Percentiles rank a stretch among this genome's conserved stretches.
These are phyloP conservation scores for Plemyria rubiginata DNA, from an alignment of 2,888 invertebrate genomes.

Conservation along the genomic window DNA sequence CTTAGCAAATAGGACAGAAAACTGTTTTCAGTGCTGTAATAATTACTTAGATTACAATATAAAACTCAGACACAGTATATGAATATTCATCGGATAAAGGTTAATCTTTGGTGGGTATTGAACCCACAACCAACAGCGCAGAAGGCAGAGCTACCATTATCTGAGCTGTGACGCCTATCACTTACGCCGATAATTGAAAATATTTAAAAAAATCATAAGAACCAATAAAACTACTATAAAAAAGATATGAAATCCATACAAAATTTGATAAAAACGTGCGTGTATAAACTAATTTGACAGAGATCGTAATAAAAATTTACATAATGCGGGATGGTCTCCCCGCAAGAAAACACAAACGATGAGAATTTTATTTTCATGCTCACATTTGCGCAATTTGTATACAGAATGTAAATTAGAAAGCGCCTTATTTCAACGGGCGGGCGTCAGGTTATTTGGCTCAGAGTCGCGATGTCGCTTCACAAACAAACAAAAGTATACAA, in stretches of 20 bases:
- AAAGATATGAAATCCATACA: slow-evolving; percentile 49
- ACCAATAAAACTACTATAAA: slow-evolving; percentile 17
- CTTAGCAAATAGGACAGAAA: no score
- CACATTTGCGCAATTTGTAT: slow-evolving; percentile 82
- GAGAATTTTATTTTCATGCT: slow-evolving; percentile 81
- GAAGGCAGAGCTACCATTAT: no score
- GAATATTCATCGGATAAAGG: no score
- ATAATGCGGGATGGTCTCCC: slow-evolving; percentile 76
- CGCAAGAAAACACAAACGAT: slow-evolving; percentile 76
- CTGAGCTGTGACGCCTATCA: no score
- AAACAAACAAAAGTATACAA: slow-evolving; percentile 54
- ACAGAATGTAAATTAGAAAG: slow-evolving; percentile 83
- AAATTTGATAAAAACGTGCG: slow-evolving; percentile 64
- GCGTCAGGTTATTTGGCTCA: slow-evolving; percentile 78
- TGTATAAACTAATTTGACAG: slow-evolving; percentile 74
- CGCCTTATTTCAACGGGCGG: slow-evolving; percentile 71
- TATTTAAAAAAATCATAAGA: not conserved
- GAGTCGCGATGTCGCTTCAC: slow-evolving; percentile 66
- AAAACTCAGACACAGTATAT: no score
- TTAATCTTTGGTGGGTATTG: no score
- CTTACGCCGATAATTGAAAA: not conserved
- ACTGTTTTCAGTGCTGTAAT: no score
- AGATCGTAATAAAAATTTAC: slow-evolving; percentile 77
- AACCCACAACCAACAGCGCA: no score
- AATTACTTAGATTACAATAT: no score